A percentile compares a stretch with the other conserved stretches of the same genome.
Evolutionary conservation across 2,113 vertebrate species (phyloP).

Genomic region (Dolichotis patagonum): DNA sequence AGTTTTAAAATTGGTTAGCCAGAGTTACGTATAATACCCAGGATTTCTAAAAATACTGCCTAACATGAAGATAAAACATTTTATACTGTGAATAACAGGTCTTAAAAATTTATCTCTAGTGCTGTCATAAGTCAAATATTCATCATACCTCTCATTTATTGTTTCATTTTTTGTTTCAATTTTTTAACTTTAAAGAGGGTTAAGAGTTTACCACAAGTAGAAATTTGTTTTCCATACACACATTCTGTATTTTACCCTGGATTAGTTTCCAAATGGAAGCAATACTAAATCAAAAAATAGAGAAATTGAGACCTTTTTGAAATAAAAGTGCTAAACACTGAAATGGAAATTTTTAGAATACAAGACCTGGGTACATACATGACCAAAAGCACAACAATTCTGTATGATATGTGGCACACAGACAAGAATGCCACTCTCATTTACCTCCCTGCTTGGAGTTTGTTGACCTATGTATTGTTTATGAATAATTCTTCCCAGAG

Average conservation of each 20-base stretch:
- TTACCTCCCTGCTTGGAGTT: conserved; percentile 71
- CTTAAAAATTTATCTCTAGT: conserved; percentile 69
- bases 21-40: conserved; percentile 42
- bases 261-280: conserved; percentile 55
- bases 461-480: conserved; percentile 42
- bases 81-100: conserved; percentile 67
- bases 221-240: conserved; percentile 26
- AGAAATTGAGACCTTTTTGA: neutral
- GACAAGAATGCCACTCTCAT: conserved; percentile 49
- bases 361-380: neutral
- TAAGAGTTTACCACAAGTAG: conserved; percentile 32
- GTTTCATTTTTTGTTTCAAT: conserved; percentile 35
- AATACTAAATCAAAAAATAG: conserved; percentile 42
- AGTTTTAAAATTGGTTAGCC: conserved; percentile 62
- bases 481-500: conserved; percentile 75
- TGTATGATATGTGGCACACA: conserved; percentile 23
- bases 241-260: conserved; percentile 24
- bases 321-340: conserved; percentile 51
- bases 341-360: conserved; percentile 61
- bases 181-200: conserved; percentile 37
- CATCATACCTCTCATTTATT: conserved; percentile 47
- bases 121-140: conserved; percentile 67
- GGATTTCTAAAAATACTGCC: conserved; percentile 46
- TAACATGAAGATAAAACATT: conserved; percentile 66
- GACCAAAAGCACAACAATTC: neutral